These are phyloP conservation scores for Apeira syringaria DNA, from an alignment of 2,888 invertebrate species.

Conservation along the genomic window DNA sequence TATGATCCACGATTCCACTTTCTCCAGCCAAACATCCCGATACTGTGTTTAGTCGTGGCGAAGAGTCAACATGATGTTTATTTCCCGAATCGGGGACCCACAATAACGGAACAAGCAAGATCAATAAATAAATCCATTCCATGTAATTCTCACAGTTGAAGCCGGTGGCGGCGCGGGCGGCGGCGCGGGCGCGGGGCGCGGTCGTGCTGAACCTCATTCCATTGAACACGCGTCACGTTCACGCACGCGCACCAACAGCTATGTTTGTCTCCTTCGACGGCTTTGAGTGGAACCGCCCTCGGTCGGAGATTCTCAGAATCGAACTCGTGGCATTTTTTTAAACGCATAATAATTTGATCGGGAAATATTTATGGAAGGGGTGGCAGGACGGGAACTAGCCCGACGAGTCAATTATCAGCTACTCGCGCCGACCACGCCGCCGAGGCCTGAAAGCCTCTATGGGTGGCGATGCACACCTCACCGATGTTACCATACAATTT, in stretches of 20 bases:
- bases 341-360: conserved; percentile 81
- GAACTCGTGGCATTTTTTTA: conserved; percentile 79
- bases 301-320: conserved; percentile 70
- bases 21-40: conserved; percentile 46
- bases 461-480: conserved; percentile 65
- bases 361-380: conserved; percentile 83
- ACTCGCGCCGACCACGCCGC: conserved; percentile 44
- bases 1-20: conserved; percentile 36
- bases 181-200: conserved; percentile 34
- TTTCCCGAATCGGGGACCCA: conserved; percentile 55
- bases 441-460: conserved; percentile 65
- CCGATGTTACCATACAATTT: conserved; percentile 64
- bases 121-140: conserved; percentile 81
- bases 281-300: conserved; percentile 78
- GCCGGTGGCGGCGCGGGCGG: conserved; percentile 11
- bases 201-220: conserved; percentile 75
- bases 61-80: conserved; percentile 57
- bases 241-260: conserved; percentile 31
- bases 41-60: conserved; percentile 25
- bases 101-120: conserved; percentile 74
- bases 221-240: conserved; percentile 61
- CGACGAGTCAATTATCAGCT: conserved; percentile 79
- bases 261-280: conserved; percentile 49
- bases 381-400: conserved; percentile 68
- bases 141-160: conserved; percentile 76